Evolutionary conservation across 2,888 invertebrate genomes (phyloP), one percentile per base, ranked within the genome.

Genomic region (Netelia fuscicornis): DNA sequence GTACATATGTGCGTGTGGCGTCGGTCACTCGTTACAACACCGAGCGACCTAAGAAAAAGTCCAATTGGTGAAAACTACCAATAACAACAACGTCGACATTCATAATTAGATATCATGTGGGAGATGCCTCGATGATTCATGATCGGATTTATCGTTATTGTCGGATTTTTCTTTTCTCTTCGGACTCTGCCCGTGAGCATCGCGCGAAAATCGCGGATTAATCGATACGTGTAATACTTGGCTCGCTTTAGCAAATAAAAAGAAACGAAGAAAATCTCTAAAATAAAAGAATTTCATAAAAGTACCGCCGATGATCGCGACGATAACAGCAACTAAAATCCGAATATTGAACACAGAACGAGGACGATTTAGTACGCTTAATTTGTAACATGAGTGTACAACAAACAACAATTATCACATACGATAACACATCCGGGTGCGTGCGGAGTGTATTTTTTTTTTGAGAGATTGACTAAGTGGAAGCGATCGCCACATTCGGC

Each of bases 371-470:
- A 74, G 68, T 77, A 64, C 84, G 70, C 70, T 58, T 65, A 62
- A 17, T 67, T 64, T 44, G 20, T 25, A 13, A 74, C 77, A 77
- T 77, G 77, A 81, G 74, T 79, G 64, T 81, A 79, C 70, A 85
- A 81, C 84, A 81, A 81, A 78, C 84, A 81, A 85, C 78, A 75
- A 75, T 85, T 81, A 82, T 82, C 82, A 82, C 85, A 78, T 80
- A 82, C 79, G 85, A 44, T 60, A 48, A 77, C 76, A 71, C 82
- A 67, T 44, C 23, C 58, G 74, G 71, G 62, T 52, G 76, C 44
- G 60, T 48, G 60, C 71, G 67, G 65, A 71, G 82, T 71, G 79
- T 71, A 6, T 37, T 37, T 37, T 37, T 37, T 37, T 37, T 65
- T 58, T 42, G 56, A 62, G 82, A 82, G 85, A 85, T 85, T 82